phyloP scores from a whole-genome alignment of 92 coral and sea anemone genomes.

The Parazoanthus swiftii region DNA sequence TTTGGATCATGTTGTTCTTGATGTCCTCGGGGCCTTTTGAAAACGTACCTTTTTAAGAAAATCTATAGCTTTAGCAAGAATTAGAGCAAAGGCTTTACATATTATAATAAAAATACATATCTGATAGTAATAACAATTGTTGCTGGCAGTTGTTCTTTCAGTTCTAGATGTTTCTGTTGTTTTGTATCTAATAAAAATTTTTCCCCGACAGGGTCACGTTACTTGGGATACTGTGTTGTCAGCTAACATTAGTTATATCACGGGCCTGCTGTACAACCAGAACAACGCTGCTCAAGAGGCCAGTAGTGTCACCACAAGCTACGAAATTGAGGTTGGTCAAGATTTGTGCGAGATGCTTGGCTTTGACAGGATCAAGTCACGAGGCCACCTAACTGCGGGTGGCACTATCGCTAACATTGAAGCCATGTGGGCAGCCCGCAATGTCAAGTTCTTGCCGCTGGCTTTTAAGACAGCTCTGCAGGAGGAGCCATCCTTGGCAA shows the following conservation, averaged over 20 bases:
- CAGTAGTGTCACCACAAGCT: slow-evolving; percentile 45
- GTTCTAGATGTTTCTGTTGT: background rate
- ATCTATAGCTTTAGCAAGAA: too few relatives aligned
- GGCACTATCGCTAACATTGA: slow-evolving; percentile 92
- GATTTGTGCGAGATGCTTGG: slow-evolving; percentile 58
- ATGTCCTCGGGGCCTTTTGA: too few relatives aligned
- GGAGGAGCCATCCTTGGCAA: slow-evolving; percentile 57
- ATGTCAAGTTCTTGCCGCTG: slow-evolving; percentile 78
- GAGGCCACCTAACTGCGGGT: slow-evolving; percentile 71
- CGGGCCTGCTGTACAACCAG: slow-evolving; percentile 54
- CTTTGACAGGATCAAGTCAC: slow-evolving; percentile 34
- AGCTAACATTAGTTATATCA: slow-evolving; percentile 48
- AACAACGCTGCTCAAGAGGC: slow-evolving; percentile 46
- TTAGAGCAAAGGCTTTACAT: too few relatives aligned
- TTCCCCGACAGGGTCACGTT: slow-evolving; percentile 49
- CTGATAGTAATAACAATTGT: background rate
- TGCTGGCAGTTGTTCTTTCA: background rate
- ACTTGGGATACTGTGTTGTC: slow-evolving; percentile 55
- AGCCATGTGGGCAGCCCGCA: slow-evolving; percentile 88
- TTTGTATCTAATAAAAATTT: background rate
- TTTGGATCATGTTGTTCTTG: too few relatives aligned
- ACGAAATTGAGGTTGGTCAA: slow-evolving; percentile 48
- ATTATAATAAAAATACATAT: too few relatives aligned
- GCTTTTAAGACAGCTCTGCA: slow-evolving; percentile 74
- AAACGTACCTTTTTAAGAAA: too few relatives aligned